These are phyloP conservation scores for Pammene aurita DNA, from an alignment of 2,888 invertebrate species.

Conservation along the genomic window DNA sequence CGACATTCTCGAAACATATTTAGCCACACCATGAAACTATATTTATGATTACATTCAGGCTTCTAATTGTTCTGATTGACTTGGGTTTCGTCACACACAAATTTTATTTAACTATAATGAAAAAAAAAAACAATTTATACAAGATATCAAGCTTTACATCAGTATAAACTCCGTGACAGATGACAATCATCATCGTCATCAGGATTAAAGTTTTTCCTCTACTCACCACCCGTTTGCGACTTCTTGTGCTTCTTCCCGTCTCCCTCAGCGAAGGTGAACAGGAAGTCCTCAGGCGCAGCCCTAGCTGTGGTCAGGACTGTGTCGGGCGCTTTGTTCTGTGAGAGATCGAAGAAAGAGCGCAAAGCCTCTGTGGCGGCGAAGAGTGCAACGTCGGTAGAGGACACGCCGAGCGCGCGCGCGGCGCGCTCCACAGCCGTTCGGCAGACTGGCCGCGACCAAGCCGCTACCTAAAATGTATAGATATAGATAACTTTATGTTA, in stretches of 20 bases:
- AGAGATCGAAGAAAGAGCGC: conserved; percentile 84
- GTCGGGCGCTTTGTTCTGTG: conserved; percentile 80
- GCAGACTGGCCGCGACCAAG: conserved; percentile 87
- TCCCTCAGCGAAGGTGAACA: conserved; percentile 78
- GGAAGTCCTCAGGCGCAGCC: conserved; percentile 82
- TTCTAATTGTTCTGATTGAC: no score
- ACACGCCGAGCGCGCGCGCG: conserved; percentile 83
- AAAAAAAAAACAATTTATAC: no score
- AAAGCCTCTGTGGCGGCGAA: conserved; percentile 85
- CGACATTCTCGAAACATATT: no score
- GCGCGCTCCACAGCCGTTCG: conserved; percentile 82
- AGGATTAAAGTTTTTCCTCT: no score
- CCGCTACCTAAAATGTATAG: conserved; percentile 76
- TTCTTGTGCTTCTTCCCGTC: conserved; percentile 77
- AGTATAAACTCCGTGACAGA: not conserved
- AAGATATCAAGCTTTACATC: no score
- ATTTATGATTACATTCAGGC: no score
- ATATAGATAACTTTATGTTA: no score
- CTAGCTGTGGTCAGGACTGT: conserved; percentile 85
- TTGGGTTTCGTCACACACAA: no score
- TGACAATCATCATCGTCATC: not conserved
- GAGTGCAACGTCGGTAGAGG: conserved; percentile 85
- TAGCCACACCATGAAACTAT: no score
- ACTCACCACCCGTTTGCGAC: conserved; percentile 79
- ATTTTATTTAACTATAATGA: no score